A percentile compares a stretch with the other conserved stretches of the same genome.
phyloP scores from a whole-genome alignment of 2,888 invertebrate genomes.

The Habroteleia sp. region DNA sequence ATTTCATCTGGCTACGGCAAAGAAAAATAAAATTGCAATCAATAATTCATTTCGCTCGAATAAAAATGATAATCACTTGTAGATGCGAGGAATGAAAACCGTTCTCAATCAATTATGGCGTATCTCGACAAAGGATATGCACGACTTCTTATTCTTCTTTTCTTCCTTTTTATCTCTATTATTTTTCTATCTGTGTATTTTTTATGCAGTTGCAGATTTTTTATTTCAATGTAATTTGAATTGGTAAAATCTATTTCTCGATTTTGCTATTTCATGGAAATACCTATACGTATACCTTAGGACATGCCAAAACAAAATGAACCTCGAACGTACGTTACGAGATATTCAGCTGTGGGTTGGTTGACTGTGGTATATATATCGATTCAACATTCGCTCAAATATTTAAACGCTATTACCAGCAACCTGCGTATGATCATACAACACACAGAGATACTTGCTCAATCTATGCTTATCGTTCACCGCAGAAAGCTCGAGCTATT shows the following conservation, averaged over 20 bases:
- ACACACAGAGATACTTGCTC: conserved; percentile 42
- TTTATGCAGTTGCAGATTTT: conserved; percentile 26
- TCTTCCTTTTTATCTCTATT: conserved; percentile 19
- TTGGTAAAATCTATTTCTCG: conserved; percentile 74
- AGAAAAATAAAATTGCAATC: conserved; percentile 35
- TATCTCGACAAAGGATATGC: conserved; percentile 37
- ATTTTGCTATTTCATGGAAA: conserved; percentile 77
- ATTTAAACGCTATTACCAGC: conserved; percentile 78
- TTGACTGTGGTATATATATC: conserved; percentile 72
- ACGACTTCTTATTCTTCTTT: conserved; percentile 29
- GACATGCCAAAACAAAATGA: conserved; percentile 65
- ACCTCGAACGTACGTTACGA: conserved; percentile 65
- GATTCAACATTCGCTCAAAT: conserved; percentile 79
- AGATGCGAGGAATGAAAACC: conserved; percentile 35
- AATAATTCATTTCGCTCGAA: conserved; percentile 45
- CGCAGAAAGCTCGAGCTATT: conserved; percentile 13
- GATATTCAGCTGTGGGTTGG: conserved; percentile 38
- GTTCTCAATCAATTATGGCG: conserved; percentile 44
- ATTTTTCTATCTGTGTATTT: conserved; percentile 37
- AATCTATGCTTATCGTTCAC: conserved; percentile 40
- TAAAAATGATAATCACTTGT: conserved; percentile 47
- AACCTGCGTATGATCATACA: conserved; percentile 70
- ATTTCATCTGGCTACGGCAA: conserved; percentile 14
- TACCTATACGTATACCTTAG: conserved; percentile 64
- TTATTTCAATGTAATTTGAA: conserved; percentile 58